Evolutionary conservation across 2,797 vertebrate species (phyloP), one percentile per base, ranked within the genome.

Genomic region (Etheostoma nigrum): DNA sequence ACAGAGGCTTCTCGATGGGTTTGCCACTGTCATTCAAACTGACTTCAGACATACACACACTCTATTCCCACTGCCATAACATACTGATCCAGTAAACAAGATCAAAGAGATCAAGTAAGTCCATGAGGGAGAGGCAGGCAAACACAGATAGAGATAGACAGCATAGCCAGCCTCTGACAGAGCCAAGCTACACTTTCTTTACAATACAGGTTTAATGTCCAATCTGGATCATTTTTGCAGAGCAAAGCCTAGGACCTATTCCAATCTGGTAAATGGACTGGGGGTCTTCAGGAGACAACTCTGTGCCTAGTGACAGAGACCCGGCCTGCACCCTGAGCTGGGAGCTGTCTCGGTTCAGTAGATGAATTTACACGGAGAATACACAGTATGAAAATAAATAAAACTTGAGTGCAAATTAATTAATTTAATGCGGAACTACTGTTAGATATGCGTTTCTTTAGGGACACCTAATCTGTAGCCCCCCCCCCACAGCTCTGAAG

Each of bases 1-100:
- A 72, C n/a, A 67, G 59, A 68, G 44, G 25, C 53, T 66, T 14
- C 6, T 53, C 14, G 33, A 2, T 47, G 55, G 40, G 69, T 74
- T 70, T 79, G 59, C 7, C 4, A 2, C 49, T 55, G 65, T 65
- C 78, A 57, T 53, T 74, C 49, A 73, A 70, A 70, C 5, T 23
- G 40, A 8, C 53, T 25, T 67, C 51, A 83, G 30, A 69, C 48
- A 42, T 0, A 44, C 6, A 72, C 65, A n/a, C 60, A 47, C 2
- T 49, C 21, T 13, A 44, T 19, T 36, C 21, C 27, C 66, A 30
- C 36, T 16, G 51, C 44, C 51, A 42, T 36, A 6, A 36, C 0
- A 11, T 57, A 23, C 52, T 40, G 45, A 63, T 45, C 61, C 27
- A 74, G 57, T 66, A 27, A 72, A 67, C 58, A 18, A 23, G 21